Conservation (phyloP, 2,888 invertebrate species). For the Laothoe populi region DNA sequence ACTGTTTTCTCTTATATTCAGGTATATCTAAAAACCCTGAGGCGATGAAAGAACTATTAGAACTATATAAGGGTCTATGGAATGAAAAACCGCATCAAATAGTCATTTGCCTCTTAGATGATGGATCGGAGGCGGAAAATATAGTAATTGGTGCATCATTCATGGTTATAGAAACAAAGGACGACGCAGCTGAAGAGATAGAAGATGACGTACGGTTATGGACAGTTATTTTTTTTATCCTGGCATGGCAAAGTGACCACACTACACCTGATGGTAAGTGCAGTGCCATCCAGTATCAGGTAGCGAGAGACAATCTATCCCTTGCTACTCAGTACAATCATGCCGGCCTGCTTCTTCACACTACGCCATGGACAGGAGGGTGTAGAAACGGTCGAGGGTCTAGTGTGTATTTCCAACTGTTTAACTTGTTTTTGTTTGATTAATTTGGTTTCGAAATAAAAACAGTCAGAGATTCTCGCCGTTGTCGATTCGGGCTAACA, state of each 20-base stretch:
- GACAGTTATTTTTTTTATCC: not conserved
- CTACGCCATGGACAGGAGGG: too few species aligned
- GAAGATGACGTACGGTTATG: not conserved
- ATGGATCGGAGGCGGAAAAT: constrained; percentile 38
- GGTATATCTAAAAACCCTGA: constrained; percentile 45
- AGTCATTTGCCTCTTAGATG: constrained; percentile 52
- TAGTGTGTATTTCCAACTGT: not conserved
- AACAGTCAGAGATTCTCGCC: too few species aligned
- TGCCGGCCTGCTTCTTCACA: too few species aligned
- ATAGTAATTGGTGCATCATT: constrained; percentile 49
- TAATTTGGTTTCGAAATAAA: too few species aligned
- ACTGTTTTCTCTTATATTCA: constrained; percentile 32
- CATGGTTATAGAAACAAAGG: constrained; percentile 36
- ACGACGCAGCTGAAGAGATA: constrained; percentile 28
- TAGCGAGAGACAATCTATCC: too few species aligned
- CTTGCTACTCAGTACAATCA: too few species aligned
- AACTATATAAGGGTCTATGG: constrained; percentile 31
- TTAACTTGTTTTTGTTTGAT: too few species aligned
- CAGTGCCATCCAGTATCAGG: too few species aligned
- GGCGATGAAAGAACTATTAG: constrained; percentile 45
- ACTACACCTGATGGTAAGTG: too few species aligned
- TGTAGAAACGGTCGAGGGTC: too few species aligned
- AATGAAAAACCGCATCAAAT: constrained; percentile 34
- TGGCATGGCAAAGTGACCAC: too few species aligned
- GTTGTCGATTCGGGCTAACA: too few species aligned